These are phyloP conservation scores for Girardinus metallicus DNA, from an alignment of 2,797 vertebrate genomes.

Conservation along the genomic window DNA sequence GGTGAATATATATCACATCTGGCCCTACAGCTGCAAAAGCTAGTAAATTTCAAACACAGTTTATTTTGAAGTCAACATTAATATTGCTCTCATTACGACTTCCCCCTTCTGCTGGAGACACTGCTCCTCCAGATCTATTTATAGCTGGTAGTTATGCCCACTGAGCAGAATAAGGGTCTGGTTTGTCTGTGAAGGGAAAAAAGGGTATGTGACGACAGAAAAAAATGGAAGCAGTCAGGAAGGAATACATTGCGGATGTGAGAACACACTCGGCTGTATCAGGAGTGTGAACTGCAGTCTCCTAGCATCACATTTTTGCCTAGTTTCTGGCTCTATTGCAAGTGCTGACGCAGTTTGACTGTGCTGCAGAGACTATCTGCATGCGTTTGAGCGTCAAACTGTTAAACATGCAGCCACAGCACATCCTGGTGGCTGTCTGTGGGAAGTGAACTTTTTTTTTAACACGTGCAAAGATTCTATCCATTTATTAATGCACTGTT, in stretches of 20 bases:
- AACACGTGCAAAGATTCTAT: conserved; percentile 3
- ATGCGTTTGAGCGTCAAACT: conserved; percentile 72
- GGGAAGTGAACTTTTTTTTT: conserved; percentile 52
- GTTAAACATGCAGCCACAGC: conserved; percentile 61
- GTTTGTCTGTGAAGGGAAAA: conserved; percentile 50
- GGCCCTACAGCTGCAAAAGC: conserved; percentile 28
- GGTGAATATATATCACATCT: conserved; percentile 72
- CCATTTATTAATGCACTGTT: conserved; percentile 23
- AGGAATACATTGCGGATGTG: conserved; percentile 33
- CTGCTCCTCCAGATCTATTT: conserved; percentile 74
- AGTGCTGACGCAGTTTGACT: conserved; percentile 83
- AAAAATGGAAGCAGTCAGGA: conserved; percentile 49
- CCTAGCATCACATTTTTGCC: conserved; percentile 69
- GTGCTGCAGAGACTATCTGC: conserved; percentile 80
- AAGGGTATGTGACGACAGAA: conserved; percentile 56
- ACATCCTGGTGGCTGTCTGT: conserved; percentile 70
- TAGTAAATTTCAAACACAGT: conserved; percentile 45
- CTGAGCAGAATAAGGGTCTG: conserved; percentile 72
- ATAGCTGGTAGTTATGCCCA: conserved; percentile 75
- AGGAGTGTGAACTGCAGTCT: conserved; percentile 68
- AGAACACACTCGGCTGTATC: conserved; percentile 50
- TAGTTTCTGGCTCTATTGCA: conserved; percentile 81
- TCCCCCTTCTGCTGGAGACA: conserved; percentile 65
- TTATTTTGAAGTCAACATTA: conserved; percentile 55
- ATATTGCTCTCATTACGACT: conserved; percentile 68